Conservation (phyloP, 2,797 vertebrate genomes). For the Falco naumanni region DNA sequence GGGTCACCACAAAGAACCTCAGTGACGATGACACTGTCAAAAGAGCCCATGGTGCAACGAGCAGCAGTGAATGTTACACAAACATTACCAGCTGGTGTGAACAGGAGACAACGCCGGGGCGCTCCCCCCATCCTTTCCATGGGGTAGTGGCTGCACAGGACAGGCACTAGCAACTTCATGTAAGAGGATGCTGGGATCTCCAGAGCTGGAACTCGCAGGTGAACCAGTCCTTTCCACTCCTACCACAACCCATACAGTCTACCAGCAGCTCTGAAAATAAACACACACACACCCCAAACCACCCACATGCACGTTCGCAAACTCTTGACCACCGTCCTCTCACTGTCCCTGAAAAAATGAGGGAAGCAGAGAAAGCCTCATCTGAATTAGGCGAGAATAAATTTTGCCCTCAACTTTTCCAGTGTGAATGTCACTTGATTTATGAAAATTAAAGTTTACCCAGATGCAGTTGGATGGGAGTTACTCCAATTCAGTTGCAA, state of each 20-base stretch:
- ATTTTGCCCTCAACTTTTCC: not conserved
- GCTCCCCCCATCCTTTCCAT: not conserved
- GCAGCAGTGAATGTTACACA: not conserved
- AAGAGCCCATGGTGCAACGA: not conserved
- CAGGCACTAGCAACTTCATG: not conserved
- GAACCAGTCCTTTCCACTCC: not conserved
- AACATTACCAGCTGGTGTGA: not conserved
- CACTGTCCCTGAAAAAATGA: not conserved
- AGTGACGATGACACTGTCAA: not conserved
- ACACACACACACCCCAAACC: not conserved
- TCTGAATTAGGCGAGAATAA: not conserved
- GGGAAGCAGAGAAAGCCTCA: not conserved
- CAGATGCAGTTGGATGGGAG: constrained; percentile 3
- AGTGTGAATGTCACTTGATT: not conserved
- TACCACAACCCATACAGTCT: not conserved
- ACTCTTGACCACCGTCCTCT: not conserved
- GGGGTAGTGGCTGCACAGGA: not conserved
- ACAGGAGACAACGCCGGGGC: accelerated
- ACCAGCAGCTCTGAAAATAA: not conserved
- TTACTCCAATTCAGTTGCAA: not conserved
- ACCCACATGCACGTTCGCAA: not conserved
- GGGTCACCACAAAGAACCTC: not conserved
- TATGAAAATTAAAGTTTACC: not conserved
- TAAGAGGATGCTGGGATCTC: not conserved
- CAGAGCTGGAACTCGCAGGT: not conserved